phyloP scores from a whole-genome alignment of 2,888 invertebrate genomes.

The Polydrusus tereticollis region DNA sequence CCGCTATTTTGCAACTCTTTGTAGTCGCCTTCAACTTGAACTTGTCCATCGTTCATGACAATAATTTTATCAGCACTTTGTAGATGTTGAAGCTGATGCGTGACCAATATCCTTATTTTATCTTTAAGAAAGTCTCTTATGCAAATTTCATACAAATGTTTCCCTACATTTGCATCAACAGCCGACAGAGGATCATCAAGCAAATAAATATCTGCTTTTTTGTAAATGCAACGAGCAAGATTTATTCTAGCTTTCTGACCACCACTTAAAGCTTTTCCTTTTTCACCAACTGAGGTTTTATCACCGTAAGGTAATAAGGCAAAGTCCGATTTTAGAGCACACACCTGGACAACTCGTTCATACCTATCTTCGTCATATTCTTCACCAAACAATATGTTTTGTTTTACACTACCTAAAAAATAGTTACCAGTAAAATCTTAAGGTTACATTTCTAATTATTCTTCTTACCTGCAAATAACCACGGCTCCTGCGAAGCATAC shows the following conservation, averaged over 20 bases:
- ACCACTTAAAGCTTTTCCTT: conserved; percentile 84
- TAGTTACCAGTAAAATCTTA: too few relatives aligned
- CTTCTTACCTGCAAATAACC: conserved; percentile 69
- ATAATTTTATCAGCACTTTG: conserved; percentile 63
- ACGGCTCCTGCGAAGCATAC: conserved; percentile 76
- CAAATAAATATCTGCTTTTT: conserved; percentile 82
- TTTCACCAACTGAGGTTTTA: conserved; percentile 83
- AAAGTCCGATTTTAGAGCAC: conserved; percentile 79
- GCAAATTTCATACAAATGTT: conserved; percentile 80
- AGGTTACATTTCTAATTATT: too few relatives aligned
- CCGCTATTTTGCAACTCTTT: conserved; percentile 68
- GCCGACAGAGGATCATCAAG: conserved; percentile 87
- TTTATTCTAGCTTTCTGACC: conserved; percentile 88
- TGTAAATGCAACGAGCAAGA: conserved; percentile 82
- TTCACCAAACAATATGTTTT: conserved; percentile 85
- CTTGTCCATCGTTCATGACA: conserved; percentile 67
- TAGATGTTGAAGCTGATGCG: conserved; percentile 78
- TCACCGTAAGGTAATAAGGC: conserved; percentile 82
- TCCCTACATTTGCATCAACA: conserved; percentile 83
- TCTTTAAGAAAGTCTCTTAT: conserved; percentile 72
- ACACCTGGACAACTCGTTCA: conserved; percentile 74
- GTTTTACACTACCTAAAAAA: conserved; percentile 71
- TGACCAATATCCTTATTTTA: conserved; percentile 76
- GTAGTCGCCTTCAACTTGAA: conserved; percentile 68
- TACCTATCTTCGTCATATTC: conserved; percentile 72